Evolutionary conservation across 2,888 invertebrate species (phyloP), one percentile per base, ranked within the genome.

Genomic region (Notodonta ziczac): DNA sequence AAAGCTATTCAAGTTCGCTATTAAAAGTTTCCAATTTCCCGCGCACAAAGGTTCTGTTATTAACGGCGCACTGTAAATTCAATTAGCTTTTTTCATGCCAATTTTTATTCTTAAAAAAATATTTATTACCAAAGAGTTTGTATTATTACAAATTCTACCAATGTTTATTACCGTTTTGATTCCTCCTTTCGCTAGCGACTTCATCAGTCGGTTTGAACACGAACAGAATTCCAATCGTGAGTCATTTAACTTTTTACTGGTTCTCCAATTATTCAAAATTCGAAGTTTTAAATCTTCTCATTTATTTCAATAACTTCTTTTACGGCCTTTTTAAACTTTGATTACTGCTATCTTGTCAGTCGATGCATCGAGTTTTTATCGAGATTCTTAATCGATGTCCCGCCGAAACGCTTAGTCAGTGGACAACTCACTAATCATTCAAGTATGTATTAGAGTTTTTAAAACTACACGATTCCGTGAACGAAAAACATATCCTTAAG

Each of bases 1-100:
- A 83, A 83, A 78, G 84, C 85, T 79, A 87, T 89, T 87, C 87
- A 83, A 82, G 74, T 77, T 77, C 54, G 82, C 84, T 82, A 86
- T 87, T 86, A 85, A 87, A 84, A 84, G 82, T 85, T 85, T 87
- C 82, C 86, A 86, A 88, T 89, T 86, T 84, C 84, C 81, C 81
- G 76, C 76, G 78, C 72, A 65, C 78, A 74, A 73, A 77, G 77
- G 73, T 80, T 82, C 74, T 72, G 82, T 86, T 86, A 86, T 85
- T 82, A 85, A 81, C 78, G 72, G 73, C 69, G 69, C 60, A 60
- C 63, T 62, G 67, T 58, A 59, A 69, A 76, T 72, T 70, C 74
- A 74, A 84, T 84, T 84, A 87, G 82, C 73, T 74, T 72, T 77
- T 77, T 72, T 78, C 72, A 65, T 67, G 68, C 75, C 65, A 66